Evolutionary conservation across 2,888 invertebrate genomes (phyloP), one percentile per base, ranked within the genome.

Genomic region (Scaptomyza cyrtandrae): DNA sequence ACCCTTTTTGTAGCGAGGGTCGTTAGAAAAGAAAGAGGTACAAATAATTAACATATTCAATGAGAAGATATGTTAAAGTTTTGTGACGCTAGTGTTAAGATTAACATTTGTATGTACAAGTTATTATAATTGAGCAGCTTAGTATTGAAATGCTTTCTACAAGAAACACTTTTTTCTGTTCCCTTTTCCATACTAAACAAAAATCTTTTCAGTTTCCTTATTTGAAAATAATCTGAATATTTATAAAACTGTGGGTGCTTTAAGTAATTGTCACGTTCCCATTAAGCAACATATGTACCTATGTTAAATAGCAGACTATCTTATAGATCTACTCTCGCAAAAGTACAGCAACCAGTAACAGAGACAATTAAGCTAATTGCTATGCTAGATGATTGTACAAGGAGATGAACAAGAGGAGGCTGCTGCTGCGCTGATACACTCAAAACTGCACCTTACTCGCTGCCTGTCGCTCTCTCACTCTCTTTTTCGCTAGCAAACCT

Each of bases 281-380:
- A 9, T 29, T 29, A 29, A 6, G 33, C 6, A 33, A 31, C 7
- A 10, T 31, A 14, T 19, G 6, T 37, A 14, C 3, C 6, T 19
- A 39, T 33, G 39, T 31, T n/a, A 54, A 16, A 19, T 46, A 16
- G 48, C 16, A 14, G 31, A 37, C 19, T 10, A 39, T 31, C 6
- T 3, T 7, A 13, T 7, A 10, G 14, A 52, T 10, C 69, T 14
- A 16, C 57, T 64, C 75, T 75, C 75, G 79, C 62, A 66, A 53
- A 49, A 67, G 63, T 56, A 49, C 59, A 65, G 75, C 74, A 78
- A 63, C 35, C 45, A 65, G 29, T 65, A 67, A 54, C 64, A 68
- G 77, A 81, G 78, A 87, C 88, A 90, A 90, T 90, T 90, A 89
- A 83, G 87, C 85, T 89, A 89, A 90, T 90, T 89, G 84, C 80